phyloP scores from a whole-genome alignment of 2,113 vertebrate species.

The Phyllostomus hastatus region DNA sequence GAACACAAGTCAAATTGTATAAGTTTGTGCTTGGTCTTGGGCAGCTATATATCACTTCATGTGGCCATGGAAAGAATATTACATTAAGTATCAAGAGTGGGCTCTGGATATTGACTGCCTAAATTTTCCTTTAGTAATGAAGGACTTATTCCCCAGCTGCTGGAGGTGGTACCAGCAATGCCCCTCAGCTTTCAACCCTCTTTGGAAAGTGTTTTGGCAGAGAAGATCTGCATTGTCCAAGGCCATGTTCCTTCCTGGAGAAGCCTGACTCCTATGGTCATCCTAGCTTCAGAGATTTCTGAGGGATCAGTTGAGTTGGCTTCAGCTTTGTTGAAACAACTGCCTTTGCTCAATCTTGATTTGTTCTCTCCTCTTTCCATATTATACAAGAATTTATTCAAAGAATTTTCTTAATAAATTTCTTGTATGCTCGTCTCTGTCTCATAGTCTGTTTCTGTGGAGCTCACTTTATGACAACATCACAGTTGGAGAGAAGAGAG shows the following conservation, averaged over 20 bases:
- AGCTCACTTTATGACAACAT: neutral
- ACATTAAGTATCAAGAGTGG: neutral
- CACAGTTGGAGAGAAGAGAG: neutral
- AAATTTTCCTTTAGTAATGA: neutral
- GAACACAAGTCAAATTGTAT: neutral
- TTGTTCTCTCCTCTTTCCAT: neutral
- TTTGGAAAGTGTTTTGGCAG: neutral
- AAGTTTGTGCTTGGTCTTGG: neutral
- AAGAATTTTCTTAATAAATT: neutral
- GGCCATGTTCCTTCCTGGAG: neutral
- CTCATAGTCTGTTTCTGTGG: neutral
- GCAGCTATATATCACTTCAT: neutral
- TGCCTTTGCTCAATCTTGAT: neutral
- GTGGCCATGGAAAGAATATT: neutral
- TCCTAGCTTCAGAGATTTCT: neutral
- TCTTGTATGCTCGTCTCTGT: neutral
- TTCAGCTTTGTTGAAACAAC: neutral
- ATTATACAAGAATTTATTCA: neutral
- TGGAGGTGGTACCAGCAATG: neutral
- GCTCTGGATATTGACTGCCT: neutral
- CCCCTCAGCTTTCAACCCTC: neutral
- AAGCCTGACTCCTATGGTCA: neutral
- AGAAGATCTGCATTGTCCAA: neutral
- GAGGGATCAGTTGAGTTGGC: neutral
- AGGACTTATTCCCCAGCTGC: neutral